Percentiles rank a stretch among this genome's conserved stretches.
Evolutionary conservation across 1,140 invertebrate species (phyloP).

Genomic region (Ruditapes philippinarum): DNA sequence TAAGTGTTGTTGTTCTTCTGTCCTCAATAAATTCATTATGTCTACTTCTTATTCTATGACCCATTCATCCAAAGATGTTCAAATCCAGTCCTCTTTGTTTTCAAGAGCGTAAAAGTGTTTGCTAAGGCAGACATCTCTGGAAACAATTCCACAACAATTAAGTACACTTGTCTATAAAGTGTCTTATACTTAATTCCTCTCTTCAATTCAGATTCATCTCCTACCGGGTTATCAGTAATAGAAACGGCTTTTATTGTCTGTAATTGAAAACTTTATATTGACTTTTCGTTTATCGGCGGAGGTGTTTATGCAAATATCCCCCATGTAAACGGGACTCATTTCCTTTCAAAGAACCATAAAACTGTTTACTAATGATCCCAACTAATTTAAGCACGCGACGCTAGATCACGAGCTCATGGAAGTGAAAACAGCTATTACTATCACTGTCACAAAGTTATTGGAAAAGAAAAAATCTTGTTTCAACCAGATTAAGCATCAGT

Average conservation of each 20-base stretch:
- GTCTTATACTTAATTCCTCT: constrained; percentile 61
- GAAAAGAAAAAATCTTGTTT: constrained; percentile 55
- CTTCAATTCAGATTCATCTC: constrained; percentile 56
- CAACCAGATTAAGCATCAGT: constrained; percentile 23
- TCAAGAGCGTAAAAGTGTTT: constrained; percentile 43
- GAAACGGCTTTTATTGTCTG: constrained; percentile 61
- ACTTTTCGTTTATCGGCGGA: constrained; percentile 69
- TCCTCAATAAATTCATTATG: too few species aligned
- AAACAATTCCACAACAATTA: constrained; percentile 58
- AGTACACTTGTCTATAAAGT: constrained; percentile 60
- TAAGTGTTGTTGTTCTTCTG: too few species aligned
- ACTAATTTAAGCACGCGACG: constrained; percentile 69
- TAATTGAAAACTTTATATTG: constrained; percentile 69
- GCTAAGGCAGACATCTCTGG: constrained; percentile 10
- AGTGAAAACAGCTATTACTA: constrained; percentile 52
- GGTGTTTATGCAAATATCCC: constrained; percentile 69
- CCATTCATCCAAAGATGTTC: too few species aligned
- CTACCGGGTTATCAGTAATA: constrained; percentile 22
- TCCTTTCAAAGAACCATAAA: constrained; percentile 62
- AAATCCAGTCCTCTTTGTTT: constrained; percentile 31
- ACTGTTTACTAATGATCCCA: constrained; percentile 66
- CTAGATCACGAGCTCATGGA: constrained; percentile 46
- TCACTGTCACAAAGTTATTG: constrained; percentile 55
- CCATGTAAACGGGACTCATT: constrained; percentile 66
- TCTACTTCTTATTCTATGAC: too few species aligned